A percentile compares a stretch with the other conserved stretches of the same genome.
Conservation (phyloP, 2,888 invertebrate genomes). For the Amblyjoppa fuscipennis region DNA sequence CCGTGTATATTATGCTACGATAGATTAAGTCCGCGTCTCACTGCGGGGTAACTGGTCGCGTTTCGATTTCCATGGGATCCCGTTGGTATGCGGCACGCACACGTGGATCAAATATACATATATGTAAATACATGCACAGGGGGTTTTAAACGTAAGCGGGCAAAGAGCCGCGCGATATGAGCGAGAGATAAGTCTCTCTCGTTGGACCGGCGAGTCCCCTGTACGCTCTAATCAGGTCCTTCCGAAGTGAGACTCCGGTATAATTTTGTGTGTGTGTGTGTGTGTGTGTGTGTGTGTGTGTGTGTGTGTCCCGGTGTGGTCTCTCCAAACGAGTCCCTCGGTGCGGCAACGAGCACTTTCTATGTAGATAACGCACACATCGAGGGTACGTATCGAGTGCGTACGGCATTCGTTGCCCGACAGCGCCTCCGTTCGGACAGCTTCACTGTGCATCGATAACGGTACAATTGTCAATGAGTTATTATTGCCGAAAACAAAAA, state of each 20-base stretch:
- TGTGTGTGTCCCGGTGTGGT: constrained; percentile 22
- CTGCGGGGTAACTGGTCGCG: constrained; percentile 64
- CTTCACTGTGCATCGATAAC: constrained; percentile 25
- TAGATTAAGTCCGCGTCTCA: constrained; percentile 27
- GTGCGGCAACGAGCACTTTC: constrained; percentile 46
- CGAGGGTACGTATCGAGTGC: constrained; percentile 19
- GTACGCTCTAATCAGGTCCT: constrained; percentile 56
- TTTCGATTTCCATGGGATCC: constrained; percentile 73
- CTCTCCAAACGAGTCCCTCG: constrained; percentile 4
- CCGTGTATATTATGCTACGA: constrained; percentile 36
- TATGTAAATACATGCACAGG: neutral
- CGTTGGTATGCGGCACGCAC: constrained; percentile 44
- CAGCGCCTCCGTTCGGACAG: neutral
- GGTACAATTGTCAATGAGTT: constrained; percentile 15
- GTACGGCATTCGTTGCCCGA: constrained; percentile 5
- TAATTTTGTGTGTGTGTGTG: too few relatives aligned
- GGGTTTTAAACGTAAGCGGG: neutral
- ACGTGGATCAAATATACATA: neutral
- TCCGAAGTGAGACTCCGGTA: constrained; percentile 43
- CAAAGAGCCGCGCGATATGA: constrained; percentile 54
- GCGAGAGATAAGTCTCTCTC: constrained; percentile 53
- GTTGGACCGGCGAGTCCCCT: constrained; percentile 31
- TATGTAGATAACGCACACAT: constrained; percentile 39
- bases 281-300: neutral
- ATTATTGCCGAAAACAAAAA: constrained; percentile 10